A percentile compares a stretch with the other conserved stretches of the same genome.
Evolutionary conservation across 2,797 vertebrate genomes (phyloP).

Genomic region (Cryptoprocta ferox): DNA sequence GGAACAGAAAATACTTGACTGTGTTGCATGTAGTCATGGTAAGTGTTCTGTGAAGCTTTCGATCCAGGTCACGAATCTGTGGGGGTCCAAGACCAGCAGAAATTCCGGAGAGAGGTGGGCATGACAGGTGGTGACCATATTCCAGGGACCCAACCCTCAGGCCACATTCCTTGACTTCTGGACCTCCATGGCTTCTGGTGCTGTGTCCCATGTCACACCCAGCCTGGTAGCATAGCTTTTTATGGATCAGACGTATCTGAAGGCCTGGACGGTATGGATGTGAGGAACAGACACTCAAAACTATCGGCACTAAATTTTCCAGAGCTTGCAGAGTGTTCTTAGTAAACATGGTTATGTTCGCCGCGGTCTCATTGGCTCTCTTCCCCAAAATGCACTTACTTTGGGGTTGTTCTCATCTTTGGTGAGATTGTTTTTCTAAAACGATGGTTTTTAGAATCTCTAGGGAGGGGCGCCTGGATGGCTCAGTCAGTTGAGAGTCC

Average conservation of each 20-base stretch:
- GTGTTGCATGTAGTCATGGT: fast-evolving
- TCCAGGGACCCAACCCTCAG: not conserved
- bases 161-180: not conserved
- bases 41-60: not conserved
- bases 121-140: fast-evolving
- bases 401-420: not conserved
- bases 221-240: not conserved
- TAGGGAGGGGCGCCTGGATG: not conserved
- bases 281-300: not conserved
- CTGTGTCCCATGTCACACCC: fast-evolving
- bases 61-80: not conserved
- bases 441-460: not conserved
- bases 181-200: not conserved
- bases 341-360: not conserved
- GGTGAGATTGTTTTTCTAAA: not conserved
- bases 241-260: not conserved
- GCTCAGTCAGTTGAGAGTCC: no score
- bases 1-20: not conserved
- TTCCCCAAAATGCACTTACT: not conserved
- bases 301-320: not conserved
- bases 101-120: fast-evolving
- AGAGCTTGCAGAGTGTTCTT: not conserved
- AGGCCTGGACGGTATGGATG: not conserved
- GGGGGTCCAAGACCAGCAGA: not conserved
- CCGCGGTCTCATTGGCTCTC: not conserved